A percentile compares a stretch with the other conserved stretches of the same genome.
phyloP scores from a whole-genome alignment of 2,888 invertebrate species.

The Timema cristinae region DNA sequence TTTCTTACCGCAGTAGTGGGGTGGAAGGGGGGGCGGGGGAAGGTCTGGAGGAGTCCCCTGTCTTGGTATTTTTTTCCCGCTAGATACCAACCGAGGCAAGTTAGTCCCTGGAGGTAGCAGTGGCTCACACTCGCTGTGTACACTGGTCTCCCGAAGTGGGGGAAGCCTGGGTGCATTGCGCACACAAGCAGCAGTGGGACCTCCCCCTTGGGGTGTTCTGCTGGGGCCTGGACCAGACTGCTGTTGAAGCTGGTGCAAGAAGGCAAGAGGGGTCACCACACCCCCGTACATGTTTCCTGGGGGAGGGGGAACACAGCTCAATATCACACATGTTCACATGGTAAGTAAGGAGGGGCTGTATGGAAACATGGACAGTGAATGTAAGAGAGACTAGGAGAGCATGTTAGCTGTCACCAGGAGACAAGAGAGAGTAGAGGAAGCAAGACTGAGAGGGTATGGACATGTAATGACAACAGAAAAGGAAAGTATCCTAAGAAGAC shows the following conservation, averaged over 20 bases:
- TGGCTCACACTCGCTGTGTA: constrained; percentile 58
- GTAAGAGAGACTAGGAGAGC: too few species aligned
- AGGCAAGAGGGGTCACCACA: constrained; percentile 65
- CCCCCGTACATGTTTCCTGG: constrained; percentile 57
- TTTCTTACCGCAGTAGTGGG: constrained; percentile 43
- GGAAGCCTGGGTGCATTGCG: constrained; percentile 51
- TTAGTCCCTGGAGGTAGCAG: constrained; percentile 44
- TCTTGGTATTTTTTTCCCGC: constrained; percentile 13
- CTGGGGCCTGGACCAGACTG: constrained; percentile 29
- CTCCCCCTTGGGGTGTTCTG: constrained; percentile 41
- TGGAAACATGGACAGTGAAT: too few species aligned
- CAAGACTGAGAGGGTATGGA: too few species aligned
- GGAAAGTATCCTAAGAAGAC: too few species aligned
- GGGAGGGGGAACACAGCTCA: constrained; percentile 28
- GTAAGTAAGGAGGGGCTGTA: too few species aligned
- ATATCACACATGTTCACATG: too few species aligned
- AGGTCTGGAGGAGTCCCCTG: constrained; percentile 33
- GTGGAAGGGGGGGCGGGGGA: constrained; percentile 60
- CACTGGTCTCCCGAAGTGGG: constrained; percentile 49
- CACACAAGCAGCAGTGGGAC: constrained; percentile 25
- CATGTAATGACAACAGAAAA: too few species aligned
- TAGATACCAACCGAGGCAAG: constrained; percentile 22
- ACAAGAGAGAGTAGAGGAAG: too few species aligned
- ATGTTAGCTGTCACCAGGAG: too few species aligned
- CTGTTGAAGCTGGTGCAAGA: constrained; percentile 56